Evolutionary conservation across 2,113 vertebrate genomes (phyloP).

Genomic region (Nycticryphes semicollaris): DNA sequence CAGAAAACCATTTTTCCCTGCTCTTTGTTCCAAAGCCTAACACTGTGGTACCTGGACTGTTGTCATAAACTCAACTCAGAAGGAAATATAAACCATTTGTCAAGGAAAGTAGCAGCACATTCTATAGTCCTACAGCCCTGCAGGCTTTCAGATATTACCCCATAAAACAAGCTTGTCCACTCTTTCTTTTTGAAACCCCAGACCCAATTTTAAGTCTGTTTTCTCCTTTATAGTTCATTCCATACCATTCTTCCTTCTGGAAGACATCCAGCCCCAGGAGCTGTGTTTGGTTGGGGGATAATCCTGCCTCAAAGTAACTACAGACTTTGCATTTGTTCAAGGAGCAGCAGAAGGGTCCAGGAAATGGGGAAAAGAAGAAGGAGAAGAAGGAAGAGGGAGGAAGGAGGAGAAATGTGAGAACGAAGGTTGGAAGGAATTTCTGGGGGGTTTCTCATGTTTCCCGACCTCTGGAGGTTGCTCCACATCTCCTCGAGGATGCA

Average conservation of each 20-base stretch:
- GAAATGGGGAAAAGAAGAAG: neutral
- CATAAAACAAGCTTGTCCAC: neutral
- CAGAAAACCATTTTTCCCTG: neutral
- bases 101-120: neutral
- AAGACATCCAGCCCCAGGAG: neutral
- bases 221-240: neutral
- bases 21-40: constrained; percentile 9
- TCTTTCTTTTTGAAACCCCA: neutral
- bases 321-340: neutral
- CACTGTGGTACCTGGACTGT: neutral
- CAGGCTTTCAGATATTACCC: constrained; percentile 11
- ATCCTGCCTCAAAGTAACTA: neutral
- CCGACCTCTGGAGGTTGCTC: rapidly evolving
- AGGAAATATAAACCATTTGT: constrained; percentile 43
- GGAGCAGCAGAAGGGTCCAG: neutral
- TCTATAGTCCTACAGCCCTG: neutral
- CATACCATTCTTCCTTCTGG: neutral
- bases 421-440: neutral
- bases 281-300: neutral
- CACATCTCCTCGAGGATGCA: neutral
- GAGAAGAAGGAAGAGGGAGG: neutral
- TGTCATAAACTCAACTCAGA: neutral
- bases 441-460: neutral
- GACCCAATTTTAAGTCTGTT: neutral
- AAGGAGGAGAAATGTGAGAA: neutral